Percentiles rank a stretch among this genome's conserved stretches.
phyloP scores from a whole-genome alignment of 2,888 invertebrate genomes.

The Boloria selene region DNA sequence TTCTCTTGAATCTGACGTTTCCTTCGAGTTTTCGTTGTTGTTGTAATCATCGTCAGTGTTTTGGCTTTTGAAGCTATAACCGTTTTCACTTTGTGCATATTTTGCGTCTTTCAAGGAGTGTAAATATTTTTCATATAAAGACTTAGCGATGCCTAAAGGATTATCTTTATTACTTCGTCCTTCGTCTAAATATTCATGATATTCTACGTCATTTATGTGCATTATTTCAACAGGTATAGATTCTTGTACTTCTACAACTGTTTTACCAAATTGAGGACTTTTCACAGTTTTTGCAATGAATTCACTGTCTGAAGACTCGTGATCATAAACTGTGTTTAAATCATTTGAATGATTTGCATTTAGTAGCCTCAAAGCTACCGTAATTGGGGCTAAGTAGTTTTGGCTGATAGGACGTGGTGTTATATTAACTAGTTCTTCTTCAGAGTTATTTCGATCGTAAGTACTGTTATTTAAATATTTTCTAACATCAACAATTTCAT shows the following conservation, averaged over 20 bases:
- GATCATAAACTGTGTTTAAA: slow-evolving; percentile 66
- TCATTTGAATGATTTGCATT: slow-evolving; percentile 69
- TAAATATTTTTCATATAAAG: slow-evolving; percentile 63
- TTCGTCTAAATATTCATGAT: slow-evolving; percentile 71
- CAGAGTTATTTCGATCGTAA: slow-evolving; percentile 44
- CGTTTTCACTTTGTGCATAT: slow-evolving; percentile 60
- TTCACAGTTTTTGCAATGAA: slow-evolving; percentile 62
- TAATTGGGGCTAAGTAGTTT: slow-evolving; percentile 83
- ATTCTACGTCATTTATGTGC: slow-evolving; percentile 74
- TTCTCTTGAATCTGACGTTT: slow-evolving; percentile 62
- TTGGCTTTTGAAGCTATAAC: slow-evolving; percentile 57
- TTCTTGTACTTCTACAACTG: slow-evolving; percentile 85
- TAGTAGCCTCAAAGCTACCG: slow-evolving; percentile 81
- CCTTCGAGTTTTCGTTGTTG: slow-evolving; percentile 51
- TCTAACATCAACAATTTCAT: slow-evolving; percentile 70
- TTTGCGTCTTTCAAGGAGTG: slow-evolving; percentile 66
- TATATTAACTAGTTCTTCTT: slow-evolving; percentile 64
- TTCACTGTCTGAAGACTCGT: slow-evolving; percentile 70
- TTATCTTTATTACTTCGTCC: slow-evolving; percentile 62
- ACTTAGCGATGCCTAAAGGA: slow-evolving; percentile 55
- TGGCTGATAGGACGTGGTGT: slow-evolving; percentile 81
- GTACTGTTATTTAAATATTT: slow-evolving; percentile 52
- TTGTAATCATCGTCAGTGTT: slow-evolving; percentile 49
- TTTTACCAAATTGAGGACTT: slow-evolving; percentile 70
- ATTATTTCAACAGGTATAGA: slow-evolving; percentile 82